Evolutionary conservation across 64 coral and sea anemone species (phyloP), one percentile per base, ranked within the genome.

Genomic region (Astreopora myriophthalma): DNA sequence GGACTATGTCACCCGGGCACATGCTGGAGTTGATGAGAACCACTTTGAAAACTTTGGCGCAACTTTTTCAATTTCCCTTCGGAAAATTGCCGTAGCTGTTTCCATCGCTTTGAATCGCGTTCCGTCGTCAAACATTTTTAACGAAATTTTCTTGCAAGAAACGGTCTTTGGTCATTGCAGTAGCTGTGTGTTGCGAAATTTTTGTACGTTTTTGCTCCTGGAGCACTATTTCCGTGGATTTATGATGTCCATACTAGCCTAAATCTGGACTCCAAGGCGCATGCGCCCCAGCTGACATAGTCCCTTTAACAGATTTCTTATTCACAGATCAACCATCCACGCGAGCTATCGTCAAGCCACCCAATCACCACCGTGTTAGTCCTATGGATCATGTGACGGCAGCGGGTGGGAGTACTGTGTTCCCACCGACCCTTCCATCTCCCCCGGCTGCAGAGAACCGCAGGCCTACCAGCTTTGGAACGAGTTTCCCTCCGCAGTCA

Each of bases 391-490:
- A 58, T 33, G 63, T 83, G 79, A 24, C 79, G 5, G 57, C 31
- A 2, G 23, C 79, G 5, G 79, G 79, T 35, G 22, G 49, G 1
- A 83, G 31, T 22, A 6, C 79, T 14, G 79, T 83, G 25, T 83
- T 64, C 34, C 79, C 79, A 83, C 55, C 79, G 22, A 83, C 79
- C 22, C 29, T 83, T 0, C 79, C 79, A n/a, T 64, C 79, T 38
- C 79, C 75, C 42, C 75, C 52, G 19, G 16, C 75, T 23, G 32
- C 61, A 6, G 79, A 83, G 32, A 83, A 83, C 57, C 79, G 79
- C 32, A 63, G 79, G 58, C 79, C 79, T 11, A 83, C 79, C 55
- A 83, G 79, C 31, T 83, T 83, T 83, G 79, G 79, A 65, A 64
- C 55, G 1, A 38, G 57, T 38, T 83, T 83, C 32, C 79, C 79